Base-by-base conservation (phyloP, 2,797 vertebrate genomes). In the Astyanax mexicanus region DNA sequence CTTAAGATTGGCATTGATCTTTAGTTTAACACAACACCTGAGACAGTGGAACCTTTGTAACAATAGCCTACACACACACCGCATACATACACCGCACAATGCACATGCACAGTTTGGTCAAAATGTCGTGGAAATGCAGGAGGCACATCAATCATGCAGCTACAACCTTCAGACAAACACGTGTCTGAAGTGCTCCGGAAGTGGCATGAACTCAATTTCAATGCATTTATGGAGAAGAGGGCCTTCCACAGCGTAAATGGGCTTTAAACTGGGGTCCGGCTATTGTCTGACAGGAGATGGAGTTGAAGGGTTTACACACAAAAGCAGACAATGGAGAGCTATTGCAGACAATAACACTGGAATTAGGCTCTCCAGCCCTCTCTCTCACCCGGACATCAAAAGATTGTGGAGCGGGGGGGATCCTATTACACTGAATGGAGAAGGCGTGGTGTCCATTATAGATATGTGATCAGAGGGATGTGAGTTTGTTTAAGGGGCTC, bases 331-430 rank as follows among this genome's bases (percentile, higher is more conserved):
- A 80, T 58, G 57, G 37, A 66, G 32, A 57, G n/a, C 47, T 51
- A 54, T 64, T 40, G 19, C 51, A 42, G 68, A 81, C 64, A 72
- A 79, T 69, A 44, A 32, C 23, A 35, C 47, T 25, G 21, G 40
- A 81, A 62, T 80, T 72, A 75, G 45, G 37, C 54, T 77, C 55
- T 44, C 23, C 32, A 58, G 23, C 27, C 60, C 49, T 37, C 60
- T 74, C 75, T 66, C 25, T 71, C 15, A 3, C n/a, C 60, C 45
- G 69, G 35, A 78, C 49, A 81, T 81, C 67, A 81, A 68, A 79
- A 68, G 67, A 61, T 51, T 40, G 49, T 60, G 29, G 65, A n/a
- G 27, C 45, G 70, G 49, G 15, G 42, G 42, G 47, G 51, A 75
- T n/a, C 44, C 54, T 44, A 61, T 61, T 74, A 49, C 40, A 57